phyloP scores from a whole-genome alignment of 2,113 vertebrate species.

The Vulpes ferrilata region DNA sequence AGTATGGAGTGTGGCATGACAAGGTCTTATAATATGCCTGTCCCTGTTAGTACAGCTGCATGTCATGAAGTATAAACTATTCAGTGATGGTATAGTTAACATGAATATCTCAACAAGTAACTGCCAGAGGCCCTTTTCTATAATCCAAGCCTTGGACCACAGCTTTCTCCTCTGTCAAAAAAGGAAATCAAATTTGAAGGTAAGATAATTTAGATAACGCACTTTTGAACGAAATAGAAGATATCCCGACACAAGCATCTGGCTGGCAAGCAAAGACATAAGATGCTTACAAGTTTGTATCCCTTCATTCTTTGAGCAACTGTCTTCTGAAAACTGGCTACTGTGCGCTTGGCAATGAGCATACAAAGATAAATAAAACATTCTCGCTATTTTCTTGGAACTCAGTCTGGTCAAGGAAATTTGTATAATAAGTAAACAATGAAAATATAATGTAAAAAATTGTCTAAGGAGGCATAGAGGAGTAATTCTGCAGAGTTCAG shows the following conservation, averaged over 20 bases:
- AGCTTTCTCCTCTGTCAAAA: not conserved
- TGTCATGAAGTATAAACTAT: not conserved
- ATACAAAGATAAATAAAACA: constrained; percentile 15
- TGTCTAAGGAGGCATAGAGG: not conserved
- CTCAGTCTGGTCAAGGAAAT: not conserved
- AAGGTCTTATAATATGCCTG: too few relatives aligned
- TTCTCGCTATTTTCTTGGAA: not conserved
- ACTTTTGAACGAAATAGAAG: not conserved
- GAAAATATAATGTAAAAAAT: not conserved
- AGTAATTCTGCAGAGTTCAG: not conserved
- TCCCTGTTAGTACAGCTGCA: not conserved
- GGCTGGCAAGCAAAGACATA: not conserved
- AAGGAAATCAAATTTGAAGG: constrained; percentile 11
- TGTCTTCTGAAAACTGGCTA: not conserved
- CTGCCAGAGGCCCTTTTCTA: not conserved
- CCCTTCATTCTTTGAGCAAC: not conserved
- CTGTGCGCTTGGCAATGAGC: not conserved
- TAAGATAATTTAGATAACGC: not conserved
- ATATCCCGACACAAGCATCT: not conserved
- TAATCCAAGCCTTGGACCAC: not conserved
- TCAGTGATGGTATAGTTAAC: not conserved
- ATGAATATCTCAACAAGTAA: not conserved
- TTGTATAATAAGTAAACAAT: not conserved
- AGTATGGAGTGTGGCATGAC: too few relatives aligned
- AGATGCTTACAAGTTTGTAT: not conserved